A percentile compares a stretch with the other conserved stretches of the same genome.
phyloP scores from a whole-genome alignment of 2,888 invertebrate genomes.

The Miltochrista miniata region DNA sequence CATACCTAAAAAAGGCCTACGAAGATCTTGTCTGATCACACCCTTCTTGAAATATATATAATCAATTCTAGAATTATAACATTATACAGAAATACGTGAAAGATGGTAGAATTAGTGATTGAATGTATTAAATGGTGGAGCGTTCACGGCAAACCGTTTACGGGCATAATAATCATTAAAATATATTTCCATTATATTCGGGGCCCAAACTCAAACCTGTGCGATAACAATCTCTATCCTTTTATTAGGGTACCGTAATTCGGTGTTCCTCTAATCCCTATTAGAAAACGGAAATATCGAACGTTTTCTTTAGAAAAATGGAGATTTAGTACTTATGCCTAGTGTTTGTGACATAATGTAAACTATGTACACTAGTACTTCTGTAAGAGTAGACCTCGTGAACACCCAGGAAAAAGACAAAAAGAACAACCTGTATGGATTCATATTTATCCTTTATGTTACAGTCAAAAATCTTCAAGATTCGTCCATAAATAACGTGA shows the following conservation, averaged over 20 bases:
- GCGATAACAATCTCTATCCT: slow-evolving; percentile 80
- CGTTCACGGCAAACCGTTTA: slow-evolving; percentile 71
- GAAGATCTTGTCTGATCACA: not conserved
- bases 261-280: slow-evolving; percentile 2
- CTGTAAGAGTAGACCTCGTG: too few relatives aligned
- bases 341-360: not conserved
- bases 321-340: not conserved
- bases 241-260: slow-evolving; percentile 61
- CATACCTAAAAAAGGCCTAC: too few relatives aligned
- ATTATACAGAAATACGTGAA: slow-evolving; percentile 55
- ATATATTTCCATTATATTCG: slow-evolving; percentile 78
- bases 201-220: slow-evolving; percentile 68
- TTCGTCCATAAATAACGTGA: too few relatives aligned
- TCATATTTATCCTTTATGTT: too few relatives aligned
- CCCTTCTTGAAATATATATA: not conserved
- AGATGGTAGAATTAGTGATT: slow-evolving; percentile 63
- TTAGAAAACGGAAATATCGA: not conserved
- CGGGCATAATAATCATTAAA: slow-evolving; percentile 80
- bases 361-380: not conserved
- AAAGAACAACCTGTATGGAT: too few relatives aligned
- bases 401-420: too few relatives aligned
- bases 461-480: too few relatives aligned
- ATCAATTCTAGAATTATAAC: not conserved
- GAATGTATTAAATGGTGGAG: slow-evolving; percentile 62
- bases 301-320: not conserved